Evolutionary conservation across 2,888 invertebrate genomes (phyloP).

Genomic region (Chelonus formosanus): DNA sequence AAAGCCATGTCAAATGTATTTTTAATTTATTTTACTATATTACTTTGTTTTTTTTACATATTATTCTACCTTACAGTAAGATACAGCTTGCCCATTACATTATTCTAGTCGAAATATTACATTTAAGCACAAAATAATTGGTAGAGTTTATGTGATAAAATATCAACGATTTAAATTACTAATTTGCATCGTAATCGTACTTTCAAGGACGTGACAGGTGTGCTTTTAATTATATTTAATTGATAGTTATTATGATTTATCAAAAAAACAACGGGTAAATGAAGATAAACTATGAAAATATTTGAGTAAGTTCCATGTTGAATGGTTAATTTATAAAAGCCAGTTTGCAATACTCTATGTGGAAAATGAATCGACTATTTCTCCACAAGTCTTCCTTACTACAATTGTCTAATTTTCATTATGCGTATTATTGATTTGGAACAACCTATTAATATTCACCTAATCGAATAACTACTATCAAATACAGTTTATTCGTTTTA

Average conservation of each 20-base stretch:
- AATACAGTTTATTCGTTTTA: too few relatives aligned
- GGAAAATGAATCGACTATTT: too few relatives aligned
- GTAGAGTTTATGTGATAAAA: conserved; percentile 60
- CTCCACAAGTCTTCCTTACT: too few relatives aligned
- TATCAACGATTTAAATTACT: conserved; percentile 59
- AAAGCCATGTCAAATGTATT: conserved; percentile 48
- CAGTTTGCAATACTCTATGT: neutral
- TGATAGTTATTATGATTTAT: conserved; percentile 23
- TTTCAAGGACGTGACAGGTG: conserved; percentile 16
- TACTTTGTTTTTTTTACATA: conserved; percentile 56
- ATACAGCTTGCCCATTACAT: conserved; percentile 64
- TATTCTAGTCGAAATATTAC: conserved; percentile 51
- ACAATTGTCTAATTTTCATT: neutral
- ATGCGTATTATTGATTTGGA: neutral
- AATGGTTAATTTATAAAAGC: neutral
- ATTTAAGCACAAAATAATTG: conserved; percentile 65
- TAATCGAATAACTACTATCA: too few relatives aligned
- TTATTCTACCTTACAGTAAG: conserved; percentile 62
- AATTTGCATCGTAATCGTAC: conserved; percentile 33
- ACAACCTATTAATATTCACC: neutral
- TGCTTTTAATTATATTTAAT: conserved; percentile 4
- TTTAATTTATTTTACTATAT: conserved; percentile 60
- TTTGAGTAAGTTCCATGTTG: neutral
- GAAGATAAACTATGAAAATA: neutral
- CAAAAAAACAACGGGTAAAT: too few relatives aligned